Conservation (phyloP, 2,797 vertebrate genomes). For the Coregonus sp. region DNA sequence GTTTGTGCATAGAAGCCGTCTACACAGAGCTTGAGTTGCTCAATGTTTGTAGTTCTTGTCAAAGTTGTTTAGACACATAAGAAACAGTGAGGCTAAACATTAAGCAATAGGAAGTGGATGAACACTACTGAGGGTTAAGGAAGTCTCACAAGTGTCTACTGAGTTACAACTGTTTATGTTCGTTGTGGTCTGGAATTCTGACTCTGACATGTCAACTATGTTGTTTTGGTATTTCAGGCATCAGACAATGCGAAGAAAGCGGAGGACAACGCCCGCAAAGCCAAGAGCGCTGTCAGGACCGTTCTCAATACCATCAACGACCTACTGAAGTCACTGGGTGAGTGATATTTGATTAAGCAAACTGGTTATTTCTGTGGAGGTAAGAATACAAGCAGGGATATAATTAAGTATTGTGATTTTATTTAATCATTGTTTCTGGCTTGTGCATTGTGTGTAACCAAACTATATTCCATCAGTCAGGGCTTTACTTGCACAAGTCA, state of each 20-base stretch:
- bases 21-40: not conserved
- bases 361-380: no score
- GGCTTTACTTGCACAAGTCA: not conserved
- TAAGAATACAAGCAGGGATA: not conserved
- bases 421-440: not conserved
- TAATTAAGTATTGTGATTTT: not conserved
- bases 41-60: not conserved
- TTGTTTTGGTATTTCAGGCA: constrained; percentile 70
- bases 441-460: not conserved
- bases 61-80: not conserved
- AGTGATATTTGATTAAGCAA: constrained; percentile 42
- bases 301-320: constrained; percentile 84
- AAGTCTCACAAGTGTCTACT: not conserved
- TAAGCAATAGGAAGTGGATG: not conserved
- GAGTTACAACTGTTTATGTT: not conserved
- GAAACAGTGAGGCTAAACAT: not conserved
- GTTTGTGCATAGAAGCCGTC: not conserved
- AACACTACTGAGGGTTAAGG: not conserved
- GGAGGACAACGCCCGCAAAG: constrained; percentile 91
- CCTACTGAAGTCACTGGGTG: constrained; percentile 88
- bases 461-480: not conserved
- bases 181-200: not conserved
- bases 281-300: constrained; percentile 86
- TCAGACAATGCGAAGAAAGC: constrained; percentile 91
- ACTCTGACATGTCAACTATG: not conserved